phyloP scores from a whole-genome alignment of 2,113 vertebrate species.

The Haemorhous mexicanus region DNA sequence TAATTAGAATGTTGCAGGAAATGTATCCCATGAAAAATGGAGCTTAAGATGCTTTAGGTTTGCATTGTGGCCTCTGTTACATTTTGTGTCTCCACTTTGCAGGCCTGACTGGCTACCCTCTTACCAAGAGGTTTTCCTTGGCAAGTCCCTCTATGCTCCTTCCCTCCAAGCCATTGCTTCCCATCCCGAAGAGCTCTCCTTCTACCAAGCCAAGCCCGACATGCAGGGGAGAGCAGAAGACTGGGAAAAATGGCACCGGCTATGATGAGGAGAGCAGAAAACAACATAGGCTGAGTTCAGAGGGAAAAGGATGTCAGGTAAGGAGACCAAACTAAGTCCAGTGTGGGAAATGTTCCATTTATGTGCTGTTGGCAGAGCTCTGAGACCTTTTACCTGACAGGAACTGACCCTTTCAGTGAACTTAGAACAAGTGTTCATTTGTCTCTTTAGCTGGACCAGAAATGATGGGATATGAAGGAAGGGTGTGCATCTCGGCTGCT shows the following conservation, averaged over 20 bases:
- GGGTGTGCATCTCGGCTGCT: fast-evolving
- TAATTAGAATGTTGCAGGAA: too few relatives aligned
- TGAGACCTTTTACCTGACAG: neutral
- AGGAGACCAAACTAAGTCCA: neutral
- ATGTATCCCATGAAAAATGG: too few relatives aligned
- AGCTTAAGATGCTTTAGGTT: too few relatives aligned
- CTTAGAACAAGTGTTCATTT: neutral
- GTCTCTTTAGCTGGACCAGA: neutral
- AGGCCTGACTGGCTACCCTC: too few relatives aligned
- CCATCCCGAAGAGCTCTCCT: too few relatives aligned
- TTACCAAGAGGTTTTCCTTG: too few relatives aligned
- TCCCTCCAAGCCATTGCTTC: too few relatives aligned
- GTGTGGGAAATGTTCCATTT: neutral
- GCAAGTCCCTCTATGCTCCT: too few relatives aligned
- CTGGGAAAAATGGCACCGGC: neutral
- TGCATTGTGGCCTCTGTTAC: too few relatives aligned
- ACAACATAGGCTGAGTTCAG: neutral
- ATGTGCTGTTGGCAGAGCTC: neutral
- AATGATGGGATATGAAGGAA: neutral
- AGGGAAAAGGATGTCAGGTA: neutral
- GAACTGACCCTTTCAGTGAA: neutral
- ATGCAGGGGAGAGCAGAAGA: neutral
- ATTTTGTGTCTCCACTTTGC: too few relatives aligned
- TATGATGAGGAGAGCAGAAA: neutral
- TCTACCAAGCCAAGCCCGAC: too few relatives aligned